These are phyloP conservation scores for Nymphalis urticae DNA, from an alignment of 2,888 invertebrate species.

Conservation along the genomic window DNA sequence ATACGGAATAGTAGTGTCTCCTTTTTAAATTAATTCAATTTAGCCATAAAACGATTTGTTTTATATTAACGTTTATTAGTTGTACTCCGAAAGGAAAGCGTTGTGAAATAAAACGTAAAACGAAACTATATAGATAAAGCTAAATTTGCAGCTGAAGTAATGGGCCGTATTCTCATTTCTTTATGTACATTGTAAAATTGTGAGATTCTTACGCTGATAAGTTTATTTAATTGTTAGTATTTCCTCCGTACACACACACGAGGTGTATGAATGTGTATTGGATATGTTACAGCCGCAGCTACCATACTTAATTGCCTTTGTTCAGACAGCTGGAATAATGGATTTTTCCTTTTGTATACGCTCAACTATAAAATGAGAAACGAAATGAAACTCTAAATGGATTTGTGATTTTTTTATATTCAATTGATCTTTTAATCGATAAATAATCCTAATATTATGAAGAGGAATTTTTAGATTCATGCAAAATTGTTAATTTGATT, in stretches of 20 bases:
- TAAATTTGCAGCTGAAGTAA: background rate
- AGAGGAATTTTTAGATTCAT: background rate
- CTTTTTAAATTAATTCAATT: too few species aligned
- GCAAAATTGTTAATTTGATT: too few species aligned
- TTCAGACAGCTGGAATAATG: conserved; percentile 41
- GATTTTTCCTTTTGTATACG: conserved; percentile 38
- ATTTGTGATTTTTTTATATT: conserved; percentile 21
- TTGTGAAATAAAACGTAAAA: background rate
- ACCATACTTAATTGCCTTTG: conserved; percentile 43
- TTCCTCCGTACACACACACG: conserved; percentile 5
- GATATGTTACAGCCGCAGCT: conserved; percentile 34
- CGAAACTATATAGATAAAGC: background rate
- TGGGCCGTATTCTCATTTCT: background rate
- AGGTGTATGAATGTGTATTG: conserved; percentile 28
- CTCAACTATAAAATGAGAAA: conserved; percentile 32
- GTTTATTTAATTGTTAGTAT: conserved; percentile 13
- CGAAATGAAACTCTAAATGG: conserved; percentile 29
- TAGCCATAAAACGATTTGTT: too few species aligned
- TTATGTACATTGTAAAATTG: background rate
- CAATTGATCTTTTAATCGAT: background rate
- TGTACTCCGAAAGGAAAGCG: too few species aligned
- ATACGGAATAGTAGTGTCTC: too few species aligned
- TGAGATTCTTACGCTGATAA: background rate
- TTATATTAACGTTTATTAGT: too few species aligned
- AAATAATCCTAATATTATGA: background rate